Evolutionary conservation across 2,113 vertebrate genomes (phyloP), one percentile per base, ranked within the genome.

Genomic region (Ageneiosus marmoratus): DNA sequence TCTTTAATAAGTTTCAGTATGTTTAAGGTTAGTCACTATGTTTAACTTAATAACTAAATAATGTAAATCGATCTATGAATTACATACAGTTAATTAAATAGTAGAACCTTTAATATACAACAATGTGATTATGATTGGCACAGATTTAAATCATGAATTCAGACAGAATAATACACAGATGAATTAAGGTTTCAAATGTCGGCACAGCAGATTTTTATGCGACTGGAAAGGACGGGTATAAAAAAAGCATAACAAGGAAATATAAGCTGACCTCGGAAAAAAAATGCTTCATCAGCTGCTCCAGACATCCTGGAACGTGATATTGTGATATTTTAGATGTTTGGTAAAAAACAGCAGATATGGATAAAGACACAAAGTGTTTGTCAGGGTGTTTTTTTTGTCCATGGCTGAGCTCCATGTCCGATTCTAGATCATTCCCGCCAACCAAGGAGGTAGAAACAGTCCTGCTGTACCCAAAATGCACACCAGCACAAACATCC

Each of bases 401-500:
- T 79, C 58, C 50, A 60, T n/a, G 70, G 24, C 50, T n/a, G 65
- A 55, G 56, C 44, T 87, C 81, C 44, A 11, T 60, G 46, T n/a
- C 32, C 51, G n/a, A 29, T 76, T 83, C 87, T 95, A 96, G 90
- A 99, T 98, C 97, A 98, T 99, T 89, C 98, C 98, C 34, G 97
- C 98, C 91, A 98, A 87, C 98, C 98, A 99, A 0, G 98, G 97
- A 0, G 97, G 98, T 67, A 99, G 95, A 88, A 99, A 99, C 63
- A 99, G 97, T 77, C 98, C 98, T 1, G 96, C 94, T 0, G 97
- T 98, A 65, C 98, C 98, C 92, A 99, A 93, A 86, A 99, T 92
- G 75, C 98, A 99, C 84, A 98, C 97, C 0, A 99, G 89, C 85
- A 99, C 91, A 90, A 99, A 99, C 95, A 99, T 96, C 98, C 98